phyloP scores from a whole-genome alignment of 2,888 invertebrate genomes.

The Oscheius sp. region DNA sequence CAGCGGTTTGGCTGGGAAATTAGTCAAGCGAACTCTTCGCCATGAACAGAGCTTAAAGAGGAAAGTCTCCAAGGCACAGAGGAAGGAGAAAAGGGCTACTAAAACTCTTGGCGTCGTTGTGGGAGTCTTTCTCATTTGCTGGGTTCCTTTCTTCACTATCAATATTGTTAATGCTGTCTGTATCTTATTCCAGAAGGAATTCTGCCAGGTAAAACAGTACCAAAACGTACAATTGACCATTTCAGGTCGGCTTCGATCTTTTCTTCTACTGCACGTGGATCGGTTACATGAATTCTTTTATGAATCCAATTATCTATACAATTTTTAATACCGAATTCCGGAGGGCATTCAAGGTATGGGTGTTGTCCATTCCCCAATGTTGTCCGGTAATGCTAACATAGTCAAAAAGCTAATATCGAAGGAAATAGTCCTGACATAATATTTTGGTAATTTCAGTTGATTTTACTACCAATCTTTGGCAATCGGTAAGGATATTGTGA shows the following conservation, averaged over 20 bases:
- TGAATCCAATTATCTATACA: slow-evolving; percentile 79
- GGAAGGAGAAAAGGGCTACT: slow-evolving; percentile 94
- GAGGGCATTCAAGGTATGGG: slow-evolving; percentile 84
- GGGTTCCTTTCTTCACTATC: slow-evolving; percentile 99
- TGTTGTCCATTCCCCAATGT: slow-evolving; percentile 28
- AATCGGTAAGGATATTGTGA: slow-evolving; percentile 23
- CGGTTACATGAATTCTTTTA: slow-evolving; percentile 88
- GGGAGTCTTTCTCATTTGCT: slow-evolving; percentile 96
- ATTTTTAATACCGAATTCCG: slow-evolving; percentile 83
- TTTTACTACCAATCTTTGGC: slow-evolving; percentile 31
- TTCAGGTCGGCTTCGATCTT: slow-evolving; percentile 74
- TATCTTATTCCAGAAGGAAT: slow-evolving; percentile 79
- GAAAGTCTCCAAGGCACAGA: slow-evolving; percentile 70
- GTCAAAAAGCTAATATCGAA: neutral
- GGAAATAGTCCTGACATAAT: neutral
- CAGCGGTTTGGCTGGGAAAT: slow-evolving; percentile 60
- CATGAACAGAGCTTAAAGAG: slow-evolving; percentile 71
- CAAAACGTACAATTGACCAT: neutral
- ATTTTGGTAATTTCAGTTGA: slow-evolving; percentile 6
- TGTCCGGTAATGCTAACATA: neutral
- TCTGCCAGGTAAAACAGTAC: slow-evolving; percentile 59
- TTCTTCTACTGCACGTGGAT: slow-evolving; percentile 97
- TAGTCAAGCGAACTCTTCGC: slow-evolving; percentile 68
- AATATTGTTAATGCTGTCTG: slow-evolving; percentile 97
- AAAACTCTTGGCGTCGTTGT: slow-evolving; percentile 98